Conservation (phyloP, 64 coral and sea anemone genomes). For the Stichodactyla mertensii region DNA sequence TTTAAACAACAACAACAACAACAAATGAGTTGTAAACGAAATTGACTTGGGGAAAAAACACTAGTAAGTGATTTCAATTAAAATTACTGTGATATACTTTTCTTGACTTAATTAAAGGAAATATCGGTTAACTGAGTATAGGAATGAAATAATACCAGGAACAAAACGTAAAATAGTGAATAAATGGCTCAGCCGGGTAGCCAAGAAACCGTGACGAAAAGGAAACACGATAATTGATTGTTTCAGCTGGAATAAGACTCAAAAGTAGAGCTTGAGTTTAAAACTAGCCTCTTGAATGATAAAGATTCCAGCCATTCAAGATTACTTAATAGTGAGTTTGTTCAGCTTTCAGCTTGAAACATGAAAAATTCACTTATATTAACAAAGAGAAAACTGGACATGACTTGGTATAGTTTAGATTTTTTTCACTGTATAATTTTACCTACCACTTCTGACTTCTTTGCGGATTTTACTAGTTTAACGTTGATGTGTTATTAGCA, state of each 20-base stretch:
- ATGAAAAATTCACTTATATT: not conserved
- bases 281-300: not conserved
- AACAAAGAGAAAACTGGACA: no score
- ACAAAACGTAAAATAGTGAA: not conserved
- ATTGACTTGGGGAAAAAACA: no score
- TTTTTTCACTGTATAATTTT: no score
- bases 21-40: no score
- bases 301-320: not conserved
- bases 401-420: no score
- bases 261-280: not conserved
- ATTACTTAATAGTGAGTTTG: not conserved
- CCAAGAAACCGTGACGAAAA: not conserved
- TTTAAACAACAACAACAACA: not conserved
- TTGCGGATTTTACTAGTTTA: no score
- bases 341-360: not conserved
- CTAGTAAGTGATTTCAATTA: not conserved
- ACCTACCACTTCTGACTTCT: no score
- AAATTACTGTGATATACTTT: not conserved
- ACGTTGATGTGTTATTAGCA: no score
- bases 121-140: not conserved
- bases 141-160: not conserved
- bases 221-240: not conserved
- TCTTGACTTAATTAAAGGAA: not conserved
- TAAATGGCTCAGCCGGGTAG: not conserved
- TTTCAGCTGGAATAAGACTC: not conserved